Base-by-base conservation (phyloP, 2,888 invertebrate genomes). In the Lepidochitona cinerea region DNA sequence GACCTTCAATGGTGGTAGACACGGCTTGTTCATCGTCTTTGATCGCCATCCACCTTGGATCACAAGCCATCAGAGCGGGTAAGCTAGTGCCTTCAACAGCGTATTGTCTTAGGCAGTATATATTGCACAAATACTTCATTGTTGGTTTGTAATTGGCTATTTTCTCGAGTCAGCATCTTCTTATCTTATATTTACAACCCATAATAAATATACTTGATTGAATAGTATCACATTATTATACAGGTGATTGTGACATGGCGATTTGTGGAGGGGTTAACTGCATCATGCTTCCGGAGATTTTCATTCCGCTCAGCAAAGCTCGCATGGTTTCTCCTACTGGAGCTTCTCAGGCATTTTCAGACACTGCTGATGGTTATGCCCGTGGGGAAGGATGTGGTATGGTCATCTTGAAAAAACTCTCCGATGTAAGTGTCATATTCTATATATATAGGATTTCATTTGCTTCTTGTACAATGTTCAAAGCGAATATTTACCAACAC, bases 11-110 rank as follows among this genome's bases (percentile, higher is more conserved):
- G 64, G 72, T 79, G 0, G 54, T 86, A 2, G 84, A 86, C 70
- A 84, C 85, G 0, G 86, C 86, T 18, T 84, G 86, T 67, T 85
- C 84, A 0, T 83, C 84, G 12, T 76, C 81, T 1, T 52, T 83
- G 35, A 76, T 81, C 1, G 80, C 84, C 6, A 75, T 84, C 9
- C 79, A 84, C 37, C 23, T 85, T 73, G 90, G 87, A 5, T 69
- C 81, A 4, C 83, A 86, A 64, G 78, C 78, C 23, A 23, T 84
- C 3, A 73, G 65, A 67, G 69, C 75, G 67, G 79, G 79, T 80
- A 72, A 37, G 68, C n/a, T n/a, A n/a, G n/a, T n/a, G n/a, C n/a
- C n/a, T n/a, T n/a, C n/a, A n/a, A n/a, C n/a, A n/a, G n/a, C n/a
- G n/a, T n/a, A n/a, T n/a, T n/a, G n/a, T n/a, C n/a, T n/a, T n/a